These are phyloP conservation scores for Halictus rubicundus DNA, from an alignment of 1,140 invertebrate genomes.

Conservation along the genomic window DNA sequence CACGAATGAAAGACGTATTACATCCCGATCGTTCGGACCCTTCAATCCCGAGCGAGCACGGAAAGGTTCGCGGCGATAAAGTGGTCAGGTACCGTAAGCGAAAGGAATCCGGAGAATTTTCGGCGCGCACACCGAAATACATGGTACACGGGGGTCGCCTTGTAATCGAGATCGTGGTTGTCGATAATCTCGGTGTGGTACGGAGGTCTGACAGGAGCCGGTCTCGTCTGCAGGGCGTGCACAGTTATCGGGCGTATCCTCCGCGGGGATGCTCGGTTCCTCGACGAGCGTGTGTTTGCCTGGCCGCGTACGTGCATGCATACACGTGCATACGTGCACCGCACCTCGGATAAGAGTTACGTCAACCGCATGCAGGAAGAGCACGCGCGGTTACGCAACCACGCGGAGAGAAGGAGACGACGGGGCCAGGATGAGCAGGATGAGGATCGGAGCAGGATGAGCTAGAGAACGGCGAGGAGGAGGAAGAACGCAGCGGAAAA, in stretches of 20 bases:
- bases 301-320: slow-evolving; percentile 49
- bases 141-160: neutral
- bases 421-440: too few relatives aligned
- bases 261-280: slow-evolving; percentile 3
- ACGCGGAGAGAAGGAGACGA: neutral
- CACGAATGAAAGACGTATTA: too few relatives aligned
- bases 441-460: too few relatives aligned
- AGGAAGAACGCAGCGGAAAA: slow-evolving; percentile 56
- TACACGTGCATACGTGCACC: slow-evolving; percentile 55
- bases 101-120: slow-evolving; percentile 25
- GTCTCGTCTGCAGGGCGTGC: slow-evolving; percentile 28
- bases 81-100: neutral
- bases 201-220: slow-evolving; percentile 11
- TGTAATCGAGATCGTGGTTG: slow-evolving; percentile 53
- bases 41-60: too few relatives aligned
- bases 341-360: slow-evolving; percentile 66
- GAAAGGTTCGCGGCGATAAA: too few relatives aligned
- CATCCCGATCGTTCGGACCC: too few relatives aligned
- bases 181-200: slow-evolving; percentile 46
- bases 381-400: slow-evolving; percentile 64
- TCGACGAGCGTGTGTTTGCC: neutral
- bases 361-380: slow-evolving; percentile 69
- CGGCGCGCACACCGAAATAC: slow-evolving; percentile 18
- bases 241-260: slow-evolving; percentile 42
- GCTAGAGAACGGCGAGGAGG: neutral